A percentile compares a stretch with the other conserved stretches of the same genome.
phyloP scores from a whole-genome alignment of 2,888 invertebrate species.

The Terebella lapidaria region DNA sequence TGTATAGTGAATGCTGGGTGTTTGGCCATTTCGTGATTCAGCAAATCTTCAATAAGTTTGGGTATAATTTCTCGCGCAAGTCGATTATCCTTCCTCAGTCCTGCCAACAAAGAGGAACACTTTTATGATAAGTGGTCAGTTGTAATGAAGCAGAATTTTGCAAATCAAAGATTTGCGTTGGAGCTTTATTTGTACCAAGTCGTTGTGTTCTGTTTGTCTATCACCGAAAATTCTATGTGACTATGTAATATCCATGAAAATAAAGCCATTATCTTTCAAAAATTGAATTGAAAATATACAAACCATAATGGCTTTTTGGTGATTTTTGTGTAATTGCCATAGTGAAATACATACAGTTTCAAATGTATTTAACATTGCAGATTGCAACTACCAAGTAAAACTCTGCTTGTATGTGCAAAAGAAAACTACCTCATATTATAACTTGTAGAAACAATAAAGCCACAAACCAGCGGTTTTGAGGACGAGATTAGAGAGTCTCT shows the following conservation, averaged over 20 bases:
- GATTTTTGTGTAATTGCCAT: no score
- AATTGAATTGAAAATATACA: no score
- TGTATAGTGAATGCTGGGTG: constrained; percentile 27
- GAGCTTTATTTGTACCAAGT: no score
- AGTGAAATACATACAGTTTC: no score
- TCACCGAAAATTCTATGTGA: no score
- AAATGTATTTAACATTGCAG: no score
- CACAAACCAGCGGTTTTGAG: constrained; percentile 30
- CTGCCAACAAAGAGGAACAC: constrained; percentile 5
- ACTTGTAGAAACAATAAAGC: background rate
- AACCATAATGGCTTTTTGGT: no score
- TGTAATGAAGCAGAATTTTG: no score
- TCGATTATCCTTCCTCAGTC: constrained; percentile 16
- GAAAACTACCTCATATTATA: background rate
- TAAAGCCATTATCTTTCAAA: no score
- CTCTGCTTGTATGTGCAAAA: background rate
- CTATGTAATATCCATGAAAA: no score
- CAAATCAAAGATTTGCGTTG: no score
- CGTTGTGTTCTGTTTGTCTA: background rate
- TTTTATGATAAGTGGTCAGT: no score
- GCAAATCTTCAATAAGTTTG: constrained; percentile 29
- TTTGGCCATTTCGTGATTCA: constrained; percentile 30
- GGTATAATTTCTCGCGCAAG: constrained; percentile 31
- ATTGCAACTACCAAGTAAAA: background rate
- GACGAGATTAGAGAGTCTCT: constrained; percentile 29